These are phyloP conservation scores for Auanema freiburgensis DNA, from an alignment of 2,888 invertebrate species.

Conservation along the genomic window DNA sequence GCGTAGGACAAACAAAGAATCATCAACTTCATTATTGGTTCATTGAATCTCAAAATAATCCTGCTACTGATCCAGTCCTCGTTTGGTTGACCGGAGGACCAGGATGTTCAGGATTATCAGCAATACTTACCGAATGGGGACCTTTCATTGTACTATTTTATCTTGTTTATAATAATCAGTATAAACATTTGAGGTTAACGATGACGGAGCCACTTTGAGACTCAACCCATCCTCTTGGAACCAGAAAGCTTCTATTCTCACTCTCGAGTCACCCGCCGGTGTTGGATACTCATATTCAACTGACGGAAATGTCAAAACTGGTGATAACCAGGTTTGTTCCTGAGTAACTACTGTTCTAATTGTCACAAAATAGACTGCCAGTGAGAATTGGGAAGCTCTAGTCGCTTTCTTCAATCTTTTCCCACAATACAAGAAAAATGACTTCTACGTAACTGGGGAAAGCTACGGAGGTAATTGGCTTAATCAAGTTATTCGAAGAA, in stretches of 20 bases:
- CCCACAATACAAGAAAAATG: conserved; percentile 66
- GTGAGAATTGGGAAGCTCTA: conserved; percentile 67
- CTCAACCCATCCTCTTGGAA: conserved; percentile 58
- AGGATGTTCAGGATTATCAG: conserved; percentile 66
- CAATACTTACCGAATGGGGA: conserved; percentile 66
- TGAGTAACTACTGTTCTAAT: neutral
- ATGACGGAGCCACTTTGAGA: conserved; percentile 50
- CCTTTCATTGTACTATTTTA: conserved; percentile 57
- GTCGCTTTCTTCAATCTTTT: conserved; percentile 67
- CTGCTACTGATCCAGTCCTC: conserved; percentile 45
- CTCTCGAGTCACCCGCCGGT: conserved; percentile 69
- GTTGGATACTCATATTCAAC: conserved; percentile 69
- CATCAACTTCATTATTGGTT: conserved; percentile 66
- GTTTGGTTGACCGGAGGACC: conserved; percentile 64
- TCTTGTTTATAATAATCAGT: neutral
- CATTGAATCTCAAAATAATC: conserved; percentile 44
- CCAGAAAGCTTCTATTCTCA: conserved; percentile 66
- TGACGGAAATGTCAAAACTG: conserved; percentile 64
- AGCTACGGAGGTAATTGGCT: conserved; percentile 63
- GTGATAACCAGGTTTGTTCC: conserved; percentile 29
- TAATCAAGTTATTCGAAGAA: neutral
- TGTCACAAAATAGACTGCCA: conserved; percentile 55
- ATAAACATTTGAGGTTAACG: conserved; percentile 34
- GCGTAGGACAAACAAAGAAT: conserved; percentile 64
- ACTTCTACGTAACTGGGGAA: conserved; percentile 68